phyloP scores from a whole-genome alignment of 2,797 vertebrate genomes.

The Kryptopterus vitreolus region DNA sequence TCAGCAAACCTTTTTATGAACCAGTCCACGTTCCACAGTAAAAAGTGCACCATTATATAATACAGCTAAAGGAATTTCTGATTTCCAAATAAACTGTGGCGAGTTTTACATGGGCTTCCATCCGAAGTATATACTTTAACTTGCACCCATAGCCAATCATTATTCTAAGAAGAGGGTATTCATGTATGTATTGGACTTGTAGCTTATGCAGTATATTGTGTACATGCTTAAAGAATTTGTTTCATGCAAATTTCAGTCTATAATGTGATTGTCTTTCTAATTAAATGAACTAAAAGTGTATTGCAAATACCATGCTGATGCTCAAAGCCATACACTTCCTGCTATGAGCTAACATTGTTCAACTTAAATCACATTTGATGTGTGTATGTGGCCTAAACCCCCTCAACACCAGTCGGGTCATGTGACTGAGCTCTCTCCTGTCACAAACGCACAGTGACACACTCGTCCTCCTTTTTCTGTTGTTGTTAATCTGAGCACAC shows the following conservation, averaged over 20 bases:
- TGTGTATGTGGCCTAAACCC: constrained; percentile 37
- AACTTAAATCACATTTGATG: constrained; percentile 21
- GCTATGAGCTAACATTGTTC: constrained; percentile 15
- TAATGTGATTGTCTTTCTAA: not conserved
- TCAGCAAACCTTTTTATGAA: not conserved
- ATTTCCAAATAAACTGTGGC: not conserved
- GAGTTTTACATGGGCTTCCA: not conserved
- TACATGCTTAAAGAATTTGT: not conserved
- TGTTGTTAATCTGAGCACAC: constrained; percentile 63
- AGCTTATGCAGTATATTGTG: not conserved
- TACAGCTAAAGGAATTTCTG: not conserved
- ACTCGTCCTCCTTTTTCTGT: constrained; percentile 71
- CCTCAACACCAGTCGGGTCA: constrained; percentile 55
- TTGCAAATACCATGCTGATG: not conserved
- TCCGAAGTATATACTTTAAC: not conserved
- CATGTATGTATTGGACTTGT: not conserved
- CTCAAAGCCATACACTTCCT: not conserved
- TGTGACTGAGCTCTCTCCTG: constrained; percentile 56
- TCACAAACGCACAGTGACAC: constrained; percentile 76
- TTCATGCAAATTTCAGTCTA: not conserved
- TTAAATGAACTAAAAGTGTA: constrained; percentile 1
- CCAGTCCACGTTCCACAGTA: not conserved
- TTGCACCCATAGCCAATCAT: not conserved
- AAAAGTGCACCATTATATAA: not conserved
- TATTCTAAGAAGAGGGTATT: not conserved